These are phyloP conservation scores for Tiliacea citrago DNA, from an alignment of 2,888 invertebrate genomes.

Conservation along the genomic window DNA sequence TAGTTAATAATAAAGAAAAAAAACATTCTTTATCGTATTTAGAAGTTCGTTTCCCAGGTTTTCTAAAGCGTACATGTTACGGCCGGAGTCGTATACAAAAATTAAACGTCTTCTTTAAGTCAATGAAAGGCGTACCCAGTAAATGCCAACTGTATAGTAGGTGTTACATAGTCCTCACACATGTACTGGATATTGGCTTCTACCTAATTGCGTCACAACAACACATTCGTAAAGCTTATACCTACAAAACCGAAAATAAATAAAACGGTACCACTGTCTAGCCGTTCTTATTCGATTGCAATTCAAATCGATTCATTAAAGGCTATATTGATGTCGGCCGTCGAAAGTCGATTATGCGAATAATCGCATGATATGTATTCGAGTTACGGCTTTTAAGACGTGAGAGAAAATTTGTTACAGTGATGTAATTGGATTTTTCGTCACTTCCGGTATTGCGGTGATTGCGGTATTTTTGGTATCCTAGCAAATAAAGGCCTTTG, in stretches of 20 bases:
- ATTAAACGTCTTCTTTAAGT: no score
- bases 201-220: not conserved
- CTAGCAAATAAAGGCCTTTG: not conserved
- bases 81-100: no score
- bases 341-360: slow-evolving; percentile 73
- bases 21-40: no score
- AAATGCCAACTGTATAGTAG: no score
- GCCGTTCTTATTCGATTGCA: slow-evolving; percentile 55
- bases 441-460: slow-evolving; percentile 43
- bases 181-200: not conserved
- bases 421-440: slow-evolving; percentile 57
- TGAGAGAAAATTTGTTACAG: slow-evolving; percentile 73
- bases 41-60: no score
- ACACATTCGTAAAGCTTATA: not conserved
- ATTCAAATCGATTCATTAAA: slow-evolving; percentile 71
- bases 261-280: slow-evolving; percentile 48
- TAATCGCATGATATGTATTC: slow-evolving; percentile 80
- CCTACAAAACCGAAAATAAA: slow-evolving; percentile 22
- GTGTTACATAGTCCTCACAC: no score
- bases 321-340: slow-evolving; percentile 66
- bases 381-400: slow-evolving; percentile 68
- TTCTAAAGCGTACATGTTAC: no score
- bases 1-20: no score
- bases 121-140: no score
- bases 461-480: not conserved